Evolutionary conservation across 2,113 vertebrate species (phyloP).

Genomic region (Cisticola juncidis): DNA sequence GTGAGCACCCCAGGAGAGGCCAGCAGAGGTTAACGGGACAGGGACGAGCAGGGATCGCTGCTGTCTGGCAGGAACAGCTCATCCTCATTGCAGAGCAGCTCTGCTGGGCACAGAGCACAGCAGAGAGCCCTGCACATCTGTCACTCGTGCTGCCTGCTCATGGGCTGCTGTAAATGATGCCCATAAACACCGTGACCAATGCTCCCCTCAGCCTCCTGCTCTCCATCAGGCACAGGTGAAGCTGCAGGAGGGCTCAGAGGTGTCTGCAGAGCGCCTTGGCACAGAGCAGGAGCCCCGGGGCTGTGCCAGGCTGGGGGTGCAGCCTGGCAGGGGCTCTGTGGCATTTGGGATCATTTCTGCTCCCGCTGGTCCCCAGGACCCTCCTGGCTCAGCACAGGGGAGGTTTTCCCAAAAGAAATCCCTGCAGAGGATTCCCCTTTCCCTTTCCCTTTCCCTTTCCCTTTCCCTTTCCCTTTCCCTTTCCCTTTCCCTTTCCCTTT

Average conservation of each 20-base stretch:
- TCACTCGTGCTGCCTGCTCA: background rate
- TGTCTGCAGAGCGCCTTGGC: background rate
- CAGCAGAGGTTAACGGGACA: background rate
- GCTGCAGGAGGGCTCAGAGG: background rate
- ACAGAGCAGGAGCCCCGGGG: background rate
- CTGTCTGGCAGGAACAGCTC: background rate
- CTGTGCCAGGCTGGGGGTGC: background rate
- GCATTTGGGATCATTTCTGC: background rate
- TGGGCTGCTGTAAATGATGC: background rate
- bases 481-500: no score
- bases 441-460: no score
- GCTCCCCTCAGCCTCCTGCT: background rate
- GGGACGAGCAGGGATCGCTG: background rate
- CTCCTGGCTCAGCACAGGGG: accelerated
- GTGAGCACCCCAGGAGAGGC: background rate
- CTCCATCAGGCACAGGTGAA: background rate
- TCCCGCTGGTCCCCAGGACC: background rate
- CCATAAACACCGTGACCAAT: background rate
- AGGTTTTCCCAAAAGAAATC: background rate
- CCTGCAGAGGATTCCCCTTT: background rate
- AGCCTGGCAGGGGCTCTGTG: background rate
- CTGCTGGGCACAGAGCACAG: background rate
- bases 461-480: no score
- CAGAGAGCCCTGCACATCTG: background rate
- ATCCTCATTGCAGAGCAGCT: background rate